Percentiles rank a stretch among this genome's conserved stretches.
phyloP scores from a whole-genome alignment of 2,113 vertebrate species.

The Dryoscopus gambensis region DNA sequence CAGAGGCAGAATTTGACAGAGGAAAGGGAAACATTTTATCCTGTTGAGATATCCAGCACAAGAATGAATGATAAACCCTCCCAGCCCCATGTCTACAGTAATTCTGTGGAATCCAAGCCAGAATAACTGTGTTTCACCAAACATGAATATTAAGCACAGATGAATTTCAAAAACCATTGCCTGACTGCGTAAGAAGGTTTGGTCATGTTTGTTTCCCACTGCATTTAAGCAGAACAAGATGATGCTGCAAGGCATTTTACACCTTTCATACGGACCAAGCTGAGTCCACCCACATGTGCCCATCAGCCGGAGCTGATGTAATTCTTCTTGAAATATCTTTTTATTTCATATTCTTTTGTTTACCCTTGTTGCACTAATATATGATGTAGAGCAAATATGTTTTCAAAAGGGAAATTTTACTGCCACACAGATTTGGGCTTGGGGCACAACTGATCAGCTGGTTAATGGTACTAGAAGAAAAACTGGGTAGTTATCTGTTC shows the following conservation, averaged over 20 bases:
- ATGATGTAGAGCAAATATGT: background rate
- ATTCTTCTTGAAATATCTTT: background rate
- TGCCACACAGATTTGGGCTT: background rate
- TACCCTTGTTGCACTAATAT: background rate
- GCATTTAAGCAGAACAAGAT: background rate
- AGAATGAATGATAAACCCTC: background rate
- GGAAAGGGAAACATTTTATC: background rate
- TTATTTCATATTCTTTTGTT: background rate
- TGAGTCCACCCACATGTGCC: background rate
- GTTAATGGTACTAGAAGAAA: background rate
- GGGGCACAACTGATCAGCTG: background rate
- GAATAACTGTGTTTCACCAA: background rate
- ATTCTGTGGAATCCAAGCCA: background rate
- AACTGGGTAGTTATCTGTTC: background rate
- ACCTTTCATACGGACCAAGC: background rate
- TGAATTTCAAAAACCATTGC: background rate
- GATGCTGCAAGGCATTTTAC: background rate
- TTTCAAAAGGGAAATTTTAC: background rate
- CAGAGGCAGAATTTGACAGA: background rate
- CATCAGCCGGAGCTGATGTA: background rate
- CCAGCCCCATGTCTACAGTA: background rate
- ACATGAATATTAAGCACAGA: background rate
- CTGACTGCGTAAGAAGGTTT: background rate
- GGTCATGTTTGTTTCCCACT: background rate
- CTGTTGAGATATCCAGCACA: background rate